phyloP scores from a whole-genome alignment of 1,140 invertebrate genomes.

The Acromyrmex echinatior region DNA sequence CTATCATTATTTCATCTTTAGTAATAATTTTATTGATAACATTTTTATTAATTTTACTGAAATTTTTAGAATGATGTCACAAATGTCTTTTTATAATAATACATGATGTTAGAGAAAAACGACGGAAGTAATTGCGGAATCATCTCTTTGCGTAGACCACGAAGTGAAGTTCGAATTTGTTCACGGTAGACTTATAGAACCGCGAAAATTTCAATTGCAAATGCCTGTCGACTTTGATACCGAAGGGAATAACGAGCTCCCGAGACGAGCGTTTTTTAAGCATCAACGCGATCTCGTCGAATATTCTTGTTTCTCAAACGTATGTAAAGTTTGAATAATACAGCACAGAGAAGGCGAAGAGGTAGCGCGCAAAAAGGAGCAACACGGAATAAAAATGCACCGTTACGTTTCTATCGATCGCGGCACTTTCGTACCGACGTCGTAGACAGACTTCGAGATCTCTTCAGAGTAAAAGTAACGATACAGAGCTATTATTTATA shows the following conservation, averaged over 20 bases:
- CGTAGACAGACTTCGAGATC: neutral
- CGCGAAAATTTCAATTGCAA: slow-evolving; percentile 56
- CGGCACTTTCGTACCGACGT: neutral
- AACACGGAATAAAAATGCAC: slow-evolving; percentile 53
- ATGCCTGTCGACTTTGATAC: slow-evolving; percentile 56
- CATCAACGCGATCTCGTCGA: slow-evolving; percentile 58
- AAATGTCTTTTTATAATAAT: neutral
- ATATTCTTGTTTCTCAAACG: slow-evolving; percentile 66
- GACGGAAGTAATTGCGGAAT: slow-evolving; percentile 19
- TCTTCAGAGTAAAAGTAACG: slow-evolving; percentile 22
- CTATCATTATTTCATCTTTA: neutral
- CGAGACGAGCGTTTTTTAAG: slow-evolving; percentile 60
- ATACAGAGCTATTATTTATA: slow-evolving; percentile 13
- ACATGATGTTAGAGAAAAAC: neutral
- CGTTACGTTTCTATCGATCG: slow-evolving; percentile 49
- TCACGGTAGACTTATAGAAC: slow-evolving; percentile 38
- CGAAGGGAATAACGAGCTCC: slow-evolving; percentile 50
- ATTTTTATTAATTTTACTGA: too few species aligned
- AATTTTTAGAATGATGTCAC: too few species aligned
- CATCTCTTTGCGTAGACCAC: neutral
- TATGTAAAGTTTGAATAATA: slow-evolving; percentile 64
- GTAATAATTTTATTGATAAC: neutral
- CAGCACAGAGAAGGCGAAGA: slow-evolving; percentile 16
- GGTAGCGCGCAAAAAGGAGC: slow-evolving; percentile 43
- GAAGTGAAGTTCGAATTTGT: slow-evolving; percentile 48